Evolutionary conservation across 2,888 invertebrate genomes (phyloP).

Genomic region (Calameuta filiformis): DNA sequence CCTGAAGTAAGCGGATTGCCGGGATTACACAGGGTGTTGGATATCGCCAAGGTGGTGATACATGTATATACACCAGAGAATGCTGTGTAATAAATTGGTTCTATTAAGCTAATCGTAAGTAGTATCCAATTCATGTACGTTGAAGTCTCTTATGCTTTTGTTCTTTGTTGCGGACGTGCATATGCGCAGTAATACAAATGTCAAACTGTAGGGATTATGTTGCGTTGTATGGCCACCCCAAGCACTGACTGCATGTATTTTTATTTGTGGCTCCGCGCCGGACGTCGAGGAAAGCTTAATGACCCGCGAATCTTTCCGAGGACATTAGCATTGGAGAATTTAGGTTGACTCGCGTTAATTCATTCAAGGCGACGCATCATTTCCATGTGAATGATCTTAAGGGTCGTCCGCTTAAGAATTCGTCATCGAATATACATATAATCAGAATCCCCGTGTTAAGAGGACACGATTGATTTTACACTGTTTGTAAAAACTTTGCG

Average conservation of each 20-base stretch:
- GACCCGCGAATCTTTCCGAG: background rate
- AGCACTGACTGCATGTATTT: background rate
- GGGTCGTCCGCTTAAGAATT: background rate
- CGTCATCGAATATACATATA: background rate
- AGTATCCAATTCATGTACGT: background rate
- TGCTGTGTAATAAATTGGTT: background rate
- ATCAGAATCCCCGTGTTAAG: background rate
- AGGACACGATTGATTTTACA: background rate
- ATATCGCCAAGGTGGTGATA: background rate
- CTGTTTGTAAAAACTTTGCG: background rate
- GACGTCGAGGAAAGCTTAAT: too few species aligned
- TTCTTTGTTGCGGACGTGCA: background rate
- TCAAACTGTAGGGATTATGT: background rate
- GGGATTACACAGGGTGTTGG: background rate
- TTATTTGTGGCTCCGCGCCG: background rate
- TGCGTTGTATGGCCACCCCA: background rate
- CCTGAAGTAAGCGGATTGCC: background rate
- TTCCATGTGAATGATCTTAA: background rate
- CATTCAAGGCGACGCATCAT: background rate
- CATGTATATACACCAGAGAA: background rate
- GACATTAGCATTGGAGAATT: background rate
- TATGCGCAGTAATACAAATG: background rate
- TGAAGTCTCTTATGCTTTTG: background rate
- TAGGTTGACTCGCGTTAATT: background rate
- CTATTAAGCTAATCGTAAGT: background rate